Base-by-base conservation (phyloP, 2,797 vertebrate species). In the Pangasius djambal region DNA sequence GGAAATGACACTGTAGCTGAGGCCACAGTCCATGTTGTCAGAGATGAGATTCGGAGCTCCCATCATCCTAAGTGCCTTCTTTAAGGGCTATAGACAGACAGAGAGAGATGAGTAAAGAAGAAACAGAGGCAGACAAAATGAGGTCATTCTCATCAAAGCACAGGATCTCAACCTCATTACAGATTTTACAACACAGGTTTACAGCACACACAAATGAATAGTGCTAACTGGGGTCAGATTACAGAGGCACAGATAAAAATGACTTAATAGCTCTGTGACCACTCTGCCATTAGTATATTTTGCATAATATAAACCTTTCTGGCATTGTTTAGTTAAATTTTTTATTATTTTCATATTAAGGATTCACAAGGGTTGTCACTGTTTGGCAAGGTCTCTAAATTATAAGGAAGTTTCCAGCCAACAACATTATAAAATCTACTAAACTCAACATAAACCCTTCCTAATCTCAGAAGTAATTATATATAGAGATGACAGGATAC, bases 31-130 rank as follows among this genome's bases (percentile, higher is more conserved):
- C 96, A 99, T 96, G 94, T 97, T 99, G 95, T 99, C 99, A 90
- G 97, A 97, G 92, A 99, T 98, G 91, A 99, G 97, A 95, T 98
- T 99, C 89, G 98, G 98, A 83, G 98, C 97, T 92, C 98, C 98
- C 99, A 99, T 99, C 98, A 99, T 99, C 96, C 98, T 97, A 95
- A 99, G 92, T 44, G 98, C 98, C 96, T 99, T 99, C 95, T 99
- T 99, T 94, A 99, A 96, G 92, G 99, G 98, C 99, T 99, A 96
- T 88, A 85, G 90, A 87, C 37, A 90, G 88, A 90, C 65, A 93
- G 50, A 87, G 16, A 57, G 48, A 78, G 59, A 86, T 61, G 57
- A 63, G 81, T 81, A 13, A 31, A 85, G 10, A 31, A 89, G 86
- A 91, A 0, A 89, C 63, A 69, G 78, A 91, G 79, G 44, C 7